Evolutionary conservation across 2,113 vertebrate species (phyloP), one percentile per base, ranked within the genome.

Genomic region (Tetrao urogallus): DNA sequence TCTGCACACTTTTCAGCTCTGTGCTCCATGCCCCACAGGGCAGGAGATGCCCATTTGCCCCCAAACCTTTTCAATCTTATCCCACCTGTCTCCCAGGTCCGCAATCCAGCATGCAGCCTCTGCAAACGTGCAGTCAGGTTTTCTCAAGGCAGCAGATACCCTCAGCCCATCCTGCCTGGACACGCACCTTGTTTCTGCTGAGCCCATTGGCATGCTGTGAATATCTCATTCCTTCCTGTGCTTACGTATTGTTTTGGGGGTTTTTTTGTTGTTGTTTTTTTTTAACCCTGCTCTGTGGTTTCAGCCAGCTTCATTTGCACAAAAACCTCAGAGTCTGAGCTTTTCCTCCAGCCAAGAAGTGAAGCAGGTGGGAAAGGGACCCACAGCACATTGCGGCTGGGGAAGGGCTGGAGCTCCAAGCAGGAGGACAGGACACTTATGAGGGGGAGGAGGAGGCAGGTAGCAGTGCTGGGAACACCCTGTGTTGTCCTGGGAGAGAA

Each of bases 11-110:
- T 13, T 20, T 19, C 7, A 71, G 6, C 43, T 87, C n/a, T 92
- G 76, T 72, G 70, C 40, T 7, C 60, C 17, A 75, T 36, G 94
- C 57, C 89, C 72, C 87, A 76, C 87, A 80, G 69, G 81, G 50
- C 83, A 77, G 93, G 94, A 96, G 93, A 87, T 66, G 94, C 92
- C 94, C 94, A 43, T 75, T 87, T 66, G 73, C 81, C 82, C 81
- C 91, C 81, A 89, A 77, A 65, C 78, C 45, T 87, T 86, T 56
- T 82, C 73, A 81, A 91, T 92, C 87, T 73, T 58, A 84, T 89
- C n/a, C 10, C 50, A 90, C 81, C 86, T 73, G 82, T 85, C 63
- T 89, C 86, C 76, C 81, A 70, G 66, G 74, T 82, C 7, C 15
- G 70, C 92, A 93, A 75, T 67, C 71, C 81, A 96, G 85, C 81